These are phyloP conservation scores for Oligia latruncula DNA, from an alignment of 2,888 invertebrate genomes.

Conservation along the genomic window DNA sequence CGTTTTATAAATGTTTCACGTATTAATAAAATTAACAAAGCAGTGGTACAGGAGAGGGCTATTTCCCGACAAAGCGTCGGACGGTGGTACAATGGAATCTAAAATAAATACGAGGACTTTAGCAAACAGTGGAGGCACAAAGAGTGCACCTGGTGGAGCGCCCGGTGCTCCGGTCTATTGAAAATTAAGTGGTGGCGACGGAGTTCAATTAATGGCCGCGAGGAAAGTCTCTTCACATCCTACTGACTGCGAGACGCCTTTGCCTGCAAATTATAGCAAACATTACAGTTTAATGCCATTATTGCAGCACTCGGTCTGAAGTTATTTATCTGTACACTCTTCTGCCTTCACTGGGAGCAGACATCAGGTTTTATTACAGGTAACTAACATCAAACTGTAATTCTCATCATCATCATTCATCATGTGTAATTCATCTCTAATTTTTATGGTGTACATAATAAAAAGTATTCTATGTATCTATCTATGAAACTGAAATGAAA, in stretches of 20 bases:
- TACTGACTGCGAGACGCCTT: constrained; percentile 43
- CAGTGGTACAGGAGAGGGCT: constrained; percentile 84
- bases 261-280: constrained; percentile 48
- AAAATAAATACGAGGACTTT: constrained; percentile 90
- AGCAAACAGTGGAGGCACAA: constrained; percentile 87
- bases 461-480: neutral
- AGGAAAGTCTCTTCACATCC: constrained; percentile 69
- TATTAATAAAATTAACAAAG: constrained; percentile 91
- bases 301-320: constrained; percentile 20
- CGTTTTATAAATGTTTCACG: constrained; percentile 89
- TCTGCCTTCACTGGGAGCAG: neutral
- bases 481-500: neutral
- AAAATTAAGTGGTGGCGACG: constrained; percentile 84
- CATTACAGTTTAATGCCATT: constrained; percentile 46
- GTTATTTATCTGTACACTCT: constrained; percentile 24
- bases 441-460: neutral
- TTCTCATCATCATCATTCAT: neutral
- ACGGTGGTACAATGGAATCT: constrained; percentile 87
- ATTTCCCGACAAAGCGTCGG: constrained; percentile 87
- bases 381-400: neutral
- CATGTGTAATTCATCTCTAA: neutral
- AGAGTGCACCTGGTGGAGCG: constrained; percentile 84
- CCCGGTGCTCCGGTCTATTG: constrained; percentile 73
- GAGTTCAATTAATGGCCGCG: constrained; percentile 82
- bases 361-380: neutral